phyloP scores from a whole-genome alignment of 2,797 vertebrate genomes.

The Todus mexicanus region DNA sequence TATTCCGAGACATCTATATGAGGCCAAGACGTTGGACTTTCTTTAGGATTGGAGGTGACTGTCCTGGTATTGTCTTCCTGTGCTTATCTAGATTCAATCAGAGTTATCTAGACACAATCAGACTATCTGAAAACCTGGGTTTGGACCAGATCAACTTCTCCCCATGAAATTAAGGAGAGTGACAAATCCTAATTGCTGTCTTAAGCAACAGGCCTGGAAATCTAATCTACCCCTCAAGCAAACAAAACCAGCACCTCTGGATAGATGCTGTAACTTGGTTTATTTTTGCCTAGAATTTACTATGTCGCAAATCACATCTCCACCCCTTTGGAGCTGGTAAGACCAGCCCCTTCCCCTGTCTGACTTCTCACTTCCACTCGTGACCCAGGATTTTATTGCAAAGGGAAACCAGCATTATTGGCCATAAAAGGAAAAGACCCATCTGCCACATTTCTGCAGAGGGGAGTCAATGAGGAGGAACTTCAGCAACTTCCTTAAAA shows the following conservation, averaged over 20 bases:
- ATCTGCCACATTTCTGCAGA: constrained; percentile 28
- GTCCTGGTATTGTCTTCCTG: not conserved
- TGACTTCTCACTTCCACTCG: constrained; percentile 8
- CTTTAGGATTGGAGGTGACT: not conserved
- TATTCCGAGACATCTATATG: not conserved
- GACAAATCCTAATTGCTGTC: not conserved
- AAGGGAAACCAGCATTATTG: constrained; percentile 21
- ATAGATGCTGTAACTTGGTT: not conserved
- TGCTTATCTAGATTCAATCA: not conserved
- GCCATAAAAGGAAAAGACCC: constrained; percentile 78
- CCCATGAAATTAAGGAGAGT: not conserved
- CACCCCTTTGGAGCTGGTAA: not conserved
- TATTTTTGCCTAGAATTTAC: not conserved
- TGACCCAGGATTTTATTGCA: constrained; percentile 45
- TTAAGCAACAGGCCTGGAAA: constrained; percentile 10
- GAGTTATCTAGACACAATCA: not conserved
- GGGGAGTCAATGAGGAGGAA: constrained; percentile 65
- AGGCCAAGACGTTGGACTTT: not conserved
- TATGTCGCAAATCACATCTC: not conserved
- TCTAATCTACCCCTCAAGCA: not conserved
- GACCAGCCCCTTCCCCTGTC: not conserved
- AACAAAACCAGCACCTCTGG: not conserved
- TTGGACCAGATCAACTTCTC: not conserved
- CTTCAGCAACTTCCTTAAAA: constrained; percentile 39
- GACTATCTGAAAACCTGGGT: not conserved